Conservation (phyloP, 2,113 vertebrate species). For the Gracilinanus agilis region DNA sequence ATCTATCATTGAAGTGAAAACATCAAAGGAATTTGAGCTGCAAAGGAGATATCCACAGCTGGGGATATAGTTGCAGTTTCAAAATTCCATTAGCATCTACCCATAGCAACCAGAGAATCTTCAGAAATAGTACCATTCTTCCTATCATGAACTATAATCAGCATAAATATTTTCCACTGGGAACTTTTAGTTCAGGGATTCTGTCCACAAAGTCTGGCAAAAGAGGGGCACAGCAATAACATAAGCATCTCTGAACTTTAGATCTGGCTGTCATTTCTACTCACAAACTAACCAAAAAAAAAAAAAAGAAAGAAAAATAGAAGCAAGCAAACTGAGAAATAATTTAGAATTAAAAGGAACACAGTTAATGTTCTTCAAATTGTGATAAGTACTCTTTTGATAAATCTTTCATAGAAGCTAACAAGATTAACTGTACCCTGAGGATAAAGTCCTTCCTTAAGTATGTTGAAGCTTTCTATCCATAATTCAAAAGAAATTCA, state of each 20-base stretch:
- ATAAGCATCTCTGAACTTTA: slow-evolving; percentile 1
- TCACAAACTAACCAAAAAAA: background rate
- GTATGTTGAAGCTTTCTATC: slow-evolving; percentile 33
- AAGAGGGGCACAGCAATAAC: slow-evolving; percentile 19
- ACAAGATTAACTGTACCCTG: slow-evolving; percentile 45
- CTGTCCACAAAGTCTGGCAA: background rate
- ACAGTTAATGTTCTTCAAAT: slow-evolving; percentile 15
- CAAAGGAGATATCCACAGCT: background rate
- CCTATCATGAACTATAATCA: background rate
- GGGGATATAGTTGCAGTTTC: slow-evolving; percentile 16
- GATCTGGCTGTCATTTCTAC: slow-evolving; percentile 38
- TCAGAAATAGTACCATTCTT: slow-evolving; percentile 14
- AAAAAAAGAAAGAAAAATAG: background rate
- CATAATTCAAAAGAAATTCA: slow-evolving; percentile 14
- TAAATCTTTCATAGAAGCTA: slow-evolving; percentile 40
- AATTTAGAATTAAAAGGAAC: background rate
- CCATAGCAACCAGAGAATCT: background rate
- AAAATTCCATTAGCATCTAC: slow-evolving; percentile 34
- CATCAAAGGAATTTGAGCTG: background rate
- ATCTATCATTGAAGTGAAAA: slow-evolving; percentile 6
- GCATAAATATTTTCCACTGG: background rate
- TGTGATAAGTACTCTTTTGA: slow-evolving; percentile 40
- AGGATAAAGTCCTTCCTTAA: slow-evolving; percentile 18
- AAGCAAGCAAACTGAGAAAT: slow-evolving; percentile 5
- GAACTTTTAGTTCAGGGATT: slow-evolving; percentile 16